phyloP scores from a whole-genome alignment of 2,113 vertebrate species.

The Bufo gargarizans region DNA sequence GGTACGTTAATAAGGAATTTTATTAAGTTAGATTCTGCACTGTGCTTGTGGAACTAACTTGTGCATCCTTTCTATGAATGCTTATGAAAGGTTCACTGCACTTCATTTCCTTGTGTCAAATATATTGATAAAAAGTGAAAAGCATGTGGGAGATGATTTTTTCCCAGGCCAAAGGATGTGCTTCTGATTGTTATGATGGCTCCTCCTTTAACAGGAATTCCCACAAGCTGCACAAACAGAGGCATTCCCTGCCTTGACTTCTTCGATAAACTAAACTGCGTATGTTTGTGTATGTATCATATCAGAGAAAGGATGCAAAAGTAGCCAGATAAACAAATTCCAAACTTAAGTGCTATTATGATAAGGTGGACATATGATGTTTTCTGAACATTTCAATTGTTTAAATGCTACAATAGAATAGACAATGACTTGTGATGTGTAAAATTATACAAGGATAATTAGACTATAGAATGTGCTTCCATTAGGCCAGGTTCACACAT shows the following conservation, averaged over 20 bases:
- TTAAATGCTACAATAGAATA: neutral
- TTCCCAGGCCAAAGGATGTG: slow-evolving; percentile 64
- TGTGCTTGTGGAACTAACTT: slow-evolving; percentile 20
- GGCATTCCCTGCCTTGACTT: slow-evolving; percentile 24
- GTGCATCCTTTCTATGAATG: slow-evolving; percentile 59
- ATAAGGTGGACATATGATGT: slow-evolving; percentile 17
- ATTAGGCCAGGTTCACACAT: too few species aligned
- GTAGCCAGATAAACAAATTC: slow-evolving; percentile 53
- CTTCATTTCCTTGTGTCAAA: slow-evolving; percentile 67
- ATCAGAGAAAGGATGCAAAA: slow-evolving; percentile 49
- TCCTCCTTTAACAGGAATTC: slow-evolving; percentile 75
- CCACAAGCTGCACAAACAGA: slow-evolving; percentile 77
- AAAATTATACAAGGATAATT: neutral
- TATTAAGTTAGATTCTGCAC: neutral
- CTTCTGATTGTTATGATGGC: slow-evolving; percentile 63
- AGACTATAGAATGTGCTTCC: neutral
- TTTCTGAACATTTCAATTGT: slow-evolving; percentile 1
- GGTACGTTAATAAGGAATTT: neutral
- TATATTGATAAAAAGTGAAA: slow-evolving; percentile 65
- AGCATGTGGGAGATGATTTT: slow-evolving; percentile 60
- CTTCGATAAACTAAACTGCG: slow-evolving; percentile 42
- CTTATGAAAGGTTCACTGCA: slow-evolving; percentile 61
- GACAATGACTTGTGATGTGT: neutral
- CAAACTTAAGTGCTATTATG: slow-evolving; percentile 3
- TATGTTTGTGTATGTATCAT: slow-evolving; percentile 42